These are phyloP conservation scores for Mesocricetus auratus DNA, from an alignment of 2,113 vertebrate species.

Conservation along the genomic window DNA sequence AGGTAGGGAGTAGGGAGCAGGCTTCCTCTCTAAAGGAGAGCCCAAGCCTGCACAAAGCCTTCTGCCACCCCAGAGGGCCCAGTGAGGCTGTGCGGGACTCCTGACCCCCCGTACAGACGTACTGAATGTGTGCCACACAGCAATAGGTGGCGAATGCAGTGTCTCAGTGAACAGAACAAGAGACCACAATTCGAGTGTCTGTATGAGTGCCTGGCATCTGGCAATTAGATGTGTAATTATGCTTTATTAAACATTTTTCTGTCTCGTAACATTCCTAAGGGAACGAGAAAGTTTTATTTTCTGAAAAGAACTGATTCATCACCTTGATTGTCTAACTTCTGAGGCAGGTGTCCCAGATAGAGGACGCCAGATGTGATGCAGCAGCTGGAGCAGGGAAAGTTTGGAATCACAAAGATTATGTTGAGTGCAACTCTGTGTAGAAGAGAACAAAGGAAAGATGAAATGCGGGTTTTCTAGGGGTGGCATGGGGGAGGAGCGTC, in stretches of 20 bases:
- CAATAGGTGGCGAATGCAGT: slow-evolving; percentile 66
- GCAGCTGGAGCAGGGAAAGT: slow-evolving; percentile 66
- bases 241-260: slow-evolving; percentile 70
- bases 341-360: slow-evolving; percentile 72
- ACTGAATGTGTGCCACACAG: slow-evolving; percentile 54
- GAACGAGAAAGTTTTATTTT: slow-evolving; percentile 75
- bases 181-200: slow-evolving; percentile 44
- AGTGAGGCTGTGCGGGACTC: neutral
- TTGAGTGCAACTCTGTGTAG: slow-evolving; percentile 19
- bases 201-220: slow-evolving; percentile 71
- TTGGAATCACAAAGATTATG: slow-evolving; percentile 36
- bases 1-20: neutral
- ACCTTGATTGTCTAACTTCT: slow-evolving; percentile 72
- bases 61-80: neutral
- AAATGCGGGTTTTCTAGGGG: neutral
- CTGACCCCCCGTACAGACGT: neutral
- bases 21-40: neutral
- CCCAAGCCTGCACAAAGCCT: neutral
- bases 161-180: slow-evolving; percentile 66
- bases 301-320: slow-evolving; percentile 73
- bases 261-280: slow-evolving; percentile 58
- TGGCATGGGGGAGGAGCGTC: neutral
- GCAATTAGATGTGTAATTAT: slow-evolving; percentile 77
- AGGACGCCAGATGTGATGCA: slow-evolving; percentile 66
- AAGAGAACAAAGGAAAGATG: slow-evolving; percentile 61